Base-by-base conservation (phyloP, 2,797 vertebrate species). In the Pterois miles region DNA sequence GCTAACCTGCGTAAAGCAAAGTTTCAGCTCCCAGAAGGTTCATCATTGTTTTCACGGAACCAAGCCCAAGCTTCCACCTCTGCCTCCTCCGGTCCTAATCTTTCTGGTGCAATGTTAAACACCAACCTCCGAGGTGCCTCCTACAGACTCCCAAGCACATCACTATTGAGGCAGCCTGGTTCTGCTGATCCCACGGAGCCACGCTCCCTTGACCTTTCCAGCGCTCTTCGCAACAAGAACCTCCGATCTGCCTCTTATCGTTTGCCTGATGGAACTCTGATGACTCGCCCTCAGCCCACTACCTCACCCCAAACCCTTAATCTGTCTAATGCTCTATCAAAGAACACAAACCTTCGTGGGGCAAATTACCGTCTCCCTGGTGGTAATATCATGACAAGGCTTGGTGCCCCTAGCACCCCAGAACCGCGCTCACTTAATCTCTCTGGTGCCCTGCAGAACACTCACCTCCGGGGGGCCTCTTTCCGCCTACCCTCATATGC, bases 401-500 rank as follows among this genome's bases (percentile, higher is more conserved):
- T 91, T 23, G 93, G 91, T 74, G 86, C 87, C 6, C 92, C 91
- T 1, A 85, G 27, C 5, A 60, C 85, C 40, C 89, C 93, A 40
- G 86, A 91, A 76, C 81, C 85, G 43, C 86, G 85, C 33, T 80
- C 91, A 7, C 75, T 92, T 33, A 76, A 92, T 77, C 85, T 94
- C 18, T 91, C 92, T 69, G 87, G 86, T 81, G 93, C 92, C 54
- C 79, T 95, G 71, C 90, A 89, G 66, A 96, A 94, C n/a, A 23
- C 88, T 78, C 58, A 92, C 25, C 76, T 96, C 18, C 88, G 87
- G n/a, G 92, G 92, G 18, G 87, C 93, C 20, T 91, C 92, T 65
- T 95, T 93, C 77, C 93, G 82, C 22, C 88, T 96, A n/a, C 92
- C 94, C 25, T 92, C 93, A 82, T 99, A 97, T 73, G 97, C 98